A percentile compares a stretch with the other conserved stretches of the same genome.
These are phyloP conservation scores for Tachystola acroxantha DNA, from an alignment of 2,888 invertebrate species.

Conservation along the genomic window DNA sequence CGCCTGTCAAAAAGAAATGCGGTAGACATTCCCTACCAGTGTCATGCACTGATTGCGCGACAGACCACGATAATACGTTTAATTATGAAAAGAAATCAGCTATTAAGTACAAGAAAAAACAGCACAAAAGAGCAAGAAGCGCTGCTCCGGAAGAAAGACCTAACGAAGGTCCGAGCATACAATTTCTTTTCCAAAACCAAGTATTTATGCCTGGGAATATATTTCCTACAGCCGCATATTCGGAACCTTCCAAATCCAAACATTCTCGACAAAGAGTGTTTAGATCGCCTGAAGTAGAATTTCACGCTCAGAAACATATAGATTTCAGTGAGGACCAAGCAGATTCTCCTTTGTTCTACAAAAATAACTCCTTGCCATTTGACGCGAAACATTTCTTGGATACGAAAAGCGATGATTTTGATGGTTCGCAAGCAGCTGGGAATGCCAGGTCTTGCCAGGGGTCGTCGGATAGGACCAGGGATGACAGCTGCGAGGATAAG, in stretches of 20 bases:
- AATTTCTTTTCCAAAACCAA: slow-evolving; percentile 71
- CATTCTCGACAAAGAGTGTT: slow-evolving; percentile 28
- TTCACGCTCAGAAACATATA: slow-evolving; percentile 48
- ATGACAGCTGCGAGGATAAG: slow-evolving; percentile 45
- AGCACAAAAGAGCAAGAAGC: slow-evolving; percentile 42
- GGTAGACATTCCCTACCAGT: slow-evolving; percentile 60
- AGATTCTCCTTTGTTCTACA: slow-evolving; percentile 44
- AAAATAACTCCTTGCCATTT: slow-evolving; percentile 55
- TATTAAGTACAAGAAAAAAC: slow-evolving; percentile 56
- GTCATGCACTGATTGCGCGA: slow-evolving; percentile 59
- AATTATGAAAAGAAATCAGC: slow-evolving; percentile 68
- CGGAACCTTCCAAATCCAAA: slow-evolving; percentile 42
- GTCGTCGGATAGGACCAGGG: slow-evolving; percentile 23
- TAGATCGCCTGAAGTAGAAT: slow-evolving; percentile 43
- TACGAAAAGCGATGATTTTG: slow-evolving; percentile 33
- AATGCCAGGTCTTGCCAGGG: slow-evolving; percentile 42
- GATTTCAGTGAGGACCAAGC: slow-evolving; percentile 44
- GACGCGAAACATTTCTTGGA: slow-evolving; percentile 46
- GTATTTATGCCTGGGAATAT: slow-evolving; percentile 69
- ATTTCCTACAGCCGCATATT: slow-evolving; percentile 37
- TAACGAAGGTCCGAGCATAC: slow-evolving; percentile 57
- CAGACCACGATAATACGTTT: slow-evolving; percentile 57
- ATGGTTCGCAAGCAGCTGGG: slow-evolving; percentile 35
- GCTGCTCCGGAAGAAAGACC: slow-evolving; percentile 40
- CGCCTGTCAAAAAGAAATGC: slow-evolving; percentile 59